Conservation (phyloP, 2,888 invertebrate species). For the Drosophila borealis region DNA sequence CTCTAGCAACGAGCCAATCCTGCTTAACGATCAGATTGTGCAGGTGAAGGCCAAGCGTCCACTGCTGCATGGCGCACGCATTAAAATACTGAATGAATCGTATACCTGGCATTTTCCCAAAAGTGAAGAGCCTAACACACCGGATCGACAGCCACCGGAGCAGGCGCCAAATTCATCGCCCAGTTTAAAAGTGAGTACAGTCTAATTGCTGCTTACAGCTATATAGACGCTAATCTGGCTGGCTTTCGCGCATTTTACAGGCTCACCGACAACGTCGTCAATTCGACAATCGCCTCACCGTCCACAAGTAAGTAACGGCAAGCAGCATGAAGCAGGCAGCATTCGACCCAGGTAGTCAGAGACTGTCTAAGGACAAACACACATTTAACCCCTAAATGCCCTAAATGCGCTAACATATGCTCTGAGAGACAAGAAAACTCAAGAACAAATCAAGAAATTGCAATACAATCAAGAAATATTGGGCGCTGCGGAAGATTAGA, state of each 20-base stretch:
- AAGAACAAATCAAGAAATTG: neutral
- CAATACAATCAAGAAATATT: neutral
- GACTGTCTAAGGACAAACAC: conserved; percentile 2
- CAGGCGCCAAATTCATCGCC: conserved; percentile 82
- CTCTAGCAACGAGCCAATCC: conserved; percentile 70
- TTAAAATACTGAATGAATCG: conserved; percentile 78
- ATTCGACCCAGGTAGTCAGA: conserved; percentile 49
- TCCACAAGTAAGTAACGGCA: conserved; percentile 81
- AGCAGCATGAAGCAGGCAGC: conserved; percentile 1
- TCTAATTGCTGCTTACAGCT: conserved; percentile 22
- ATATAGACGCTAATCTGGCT: conserved; percentile 3
- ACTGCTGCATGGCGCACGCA: conserved; percentile 74
- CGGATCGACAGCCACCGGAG: conserved; percentile 60
- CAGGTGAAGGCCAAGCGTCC: conserved; percentile 65
- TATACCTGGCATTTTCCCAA: conserved; percentile 80
- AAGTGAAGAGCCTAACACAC: conserved; percentile 40
- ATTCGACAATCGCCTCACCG: conserved; percentile 73
- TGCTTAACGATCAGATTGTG: conserved; percentile 73
- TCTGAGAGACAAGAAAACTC: neutral
- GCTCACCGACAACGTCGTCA: conserved; percentile 52
- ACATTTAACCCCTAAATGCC: conserved; percentile 51
- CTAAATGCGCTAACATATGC: conserved; percentile 31
- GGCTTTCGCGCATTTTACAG: conserved; percentile 34
- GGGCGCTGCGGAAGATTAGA: neutral
- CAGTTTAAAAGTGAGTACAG: conserved; percentile 67